Conservation (phyloP, 2,797 vertebrate species). For the Valencia hispanica region DNA sequence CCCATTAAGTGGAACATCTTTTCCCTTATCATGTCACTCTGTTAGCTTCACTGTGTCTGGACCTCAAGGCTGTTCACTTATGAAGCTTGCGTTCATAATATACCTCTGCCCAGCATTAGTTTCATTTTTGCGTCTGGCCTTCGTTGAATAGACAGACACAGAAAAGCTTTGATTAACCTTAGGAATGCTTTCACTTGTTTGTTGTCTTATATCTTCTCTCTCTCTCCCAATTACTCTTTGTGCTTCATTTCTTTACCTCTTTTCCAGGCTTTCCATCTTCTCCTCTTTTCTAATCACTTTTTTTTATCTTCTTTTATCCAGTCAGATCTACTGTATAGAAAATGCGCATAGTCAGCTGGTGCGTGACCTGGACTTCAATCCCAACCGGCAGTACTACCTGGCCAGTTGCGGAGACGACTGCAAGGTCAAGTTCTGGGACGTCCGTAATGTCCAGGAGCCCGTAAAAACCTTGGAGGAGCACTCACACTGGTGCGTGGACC, state of each 20-base stretch:
- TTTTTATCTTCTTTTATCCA: slow-evolving; percentile 64
- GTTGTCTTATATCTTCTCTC: slow-evolving; percentile 37
- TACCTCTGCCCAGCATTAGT: slow-evolving; percentile 40
- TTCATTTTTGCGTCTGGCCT: slow-evolving; percentile 67
- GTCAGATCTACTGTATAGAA: slow-evolving; percentile 97
- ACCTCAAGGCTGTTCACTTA: slow-evolving; percentile 59
- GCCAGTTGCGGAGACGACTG: slow-evolving; percentile 98
- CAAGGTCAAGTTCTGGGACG: slow-evolving; percentile 99
- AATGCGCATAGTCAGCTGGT: slow-evolving; percentile 98
- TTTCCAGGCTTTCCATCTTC: slow-evolving; percentile 6
- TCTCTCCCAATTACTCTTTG: slow-evolving; percentile 12
- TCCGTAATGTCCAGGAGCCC: slow-evolving; percentile 89
- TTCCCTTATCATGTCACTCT: slow-evolving; percentile 38
- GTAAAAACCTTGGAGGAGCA: slow-evolving; percentile 95
- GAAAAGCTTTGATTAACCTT: slow-evolving; percentile 66
- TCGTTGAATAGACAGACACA: slow-evolving; percentile 57
- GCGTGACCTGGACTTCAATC: slow-evolving; percentile 98
- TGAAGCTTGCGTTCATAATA: slow-evolving; percentile 65
- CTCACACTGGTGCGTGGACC: slow-evolving; percentile 89
- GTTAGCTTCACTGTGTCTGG: slow-evolving; percentile 50
- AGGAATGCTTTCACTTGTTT: slow-evolving; percentile 51
- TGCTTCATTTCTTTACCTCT: slow-evolving; percentile 3
- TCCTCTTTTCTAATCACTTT: slow-evolving; percentile 9
- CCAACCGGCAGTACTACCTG: slow-evolving; percentile 97
- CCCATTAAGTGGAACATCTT: slow-evolving; percentile 21